phyloP scores from a whole-genome alignment of 2,888 invertebrate genomes.

The Mechanitis messenoides region DNA sequence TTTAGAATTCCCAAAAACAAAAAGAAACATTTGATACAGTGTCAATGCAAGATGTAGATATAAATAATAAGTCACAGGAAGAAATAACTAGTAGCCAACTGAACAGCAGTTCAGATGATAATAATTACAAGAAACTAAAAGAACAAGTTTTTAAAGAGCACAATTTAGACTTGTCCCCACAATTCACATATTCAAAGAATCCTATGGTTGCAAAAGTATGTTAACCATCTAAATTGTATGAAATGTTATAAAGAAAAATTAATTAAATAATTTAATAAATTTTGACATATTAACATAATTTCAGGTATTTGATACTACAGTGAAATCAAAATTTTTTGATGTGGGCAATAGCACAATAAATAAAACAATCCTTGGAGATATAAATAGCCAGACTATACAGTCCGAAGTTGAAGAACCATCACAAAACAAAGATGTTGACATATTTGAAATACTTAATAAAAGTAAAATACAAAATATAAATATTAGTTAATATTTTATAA shows the following conservation, averaged over 20 bases:
- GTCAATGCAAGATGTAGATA: constrained; percentile 10
- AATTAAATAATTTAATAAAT: neutral
- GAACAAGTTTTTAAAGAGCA: constrained; percentile 56
- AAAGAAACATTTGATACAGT: constrained; percentile 37
- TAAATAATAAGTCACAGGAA: constrained; percentile 14
- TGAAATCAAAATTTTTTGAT: constrained; percentile 57
- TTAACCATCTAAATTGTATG: neutral
- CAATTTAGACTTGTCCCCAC: constrained; percentile 57
- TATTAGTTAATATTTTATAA: neutral
- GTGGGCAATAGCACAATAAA: constrained; percentile 19
- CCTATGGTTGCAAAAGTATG: constrained; percentile 38
- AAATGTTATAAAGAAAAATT: too few species aligned
- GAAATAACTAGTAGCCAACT: constrained; percentile 39
- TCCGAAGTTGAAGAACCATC: neutral
- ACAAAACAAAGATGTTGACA: neutral
- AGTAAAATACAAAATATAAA: neutral
- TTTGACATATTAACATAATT: neutral
- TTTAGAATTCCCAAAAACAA: constrained; percentile 45
- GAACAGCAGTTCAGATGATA: constrained; percentile 36
- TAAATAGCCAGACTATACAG: constrained; percentile 5
- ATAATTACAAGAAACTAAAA: constrained; percentile 25
- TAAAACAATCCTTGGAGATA: constrained; percentile 27
- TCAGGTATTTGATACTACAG: constrained; percentile 41
- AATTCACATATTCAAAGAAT: constrained; percentile 59
- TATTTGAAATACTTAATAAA: neutral